Conservation (phyloP, 2,888 invertebrate genomes). For the Pinctada fucata region DNA sequence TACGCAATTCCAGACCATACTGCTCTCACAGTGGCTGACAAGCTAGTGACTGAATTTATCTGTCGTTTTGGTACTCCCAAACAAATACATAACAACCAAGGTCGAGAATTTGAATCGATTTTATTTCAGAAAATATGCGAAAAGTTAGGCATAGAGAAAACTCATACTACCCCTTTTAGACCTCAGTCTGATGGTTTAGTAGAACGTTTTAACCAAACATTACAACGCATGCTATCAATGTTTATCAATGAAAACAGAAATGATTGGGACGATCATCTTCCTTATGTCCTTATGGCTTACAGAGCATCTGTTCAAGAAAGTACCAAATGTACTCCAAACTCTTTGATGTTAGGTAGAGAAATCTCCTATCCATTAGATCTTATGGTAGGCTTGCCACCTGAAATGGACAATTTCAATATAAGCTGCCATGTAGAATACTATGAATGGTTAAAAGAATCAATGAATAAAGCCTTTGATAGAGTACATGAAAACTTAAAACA, state of each 20-base stretch:
- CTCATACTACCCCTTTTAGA: conserved; percentile 44
- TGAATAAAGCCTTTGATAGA: conserved; percentile 16
- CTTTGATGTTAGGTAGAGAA: conserved; percentile 45
- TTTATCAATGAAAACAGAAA: conserved; percentile 35
- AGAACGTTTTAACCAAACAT: conserved; percentile 46
- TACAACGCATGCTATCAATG: conserved; percentile 39
- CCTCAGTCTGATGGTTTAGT: conserved; percentile 47
- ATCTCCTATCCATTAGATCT: conserved; percentile 44
- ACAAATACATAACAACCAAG: conserved; percentile 49
- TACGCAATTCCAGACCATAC: conserved; percentile 40
- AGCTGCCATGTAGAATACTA: conserved; percentile 33
- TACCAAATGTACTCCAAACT: conserved; percentile 43
- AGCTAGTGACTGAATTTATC: conserved; percentile 38
- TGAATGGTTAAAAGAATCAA: conserved; percentile 31
- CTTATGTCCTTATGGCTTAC: conserved; percentile 44
- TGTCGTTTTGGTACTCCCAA: conserved; percentile 39
- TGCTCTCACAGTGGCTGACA: conserved; percentile 47
- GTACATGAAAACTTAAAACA: conserved; percentile 11
- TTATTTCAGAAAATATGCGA: conserved; percentile 45
- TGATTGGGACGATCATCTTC: conserved; percentile 50
- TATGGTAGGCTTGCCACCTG: conserved; percentile 36
- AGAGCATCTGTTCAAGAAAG: conserved; percentile 36
- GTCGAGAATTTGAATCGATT: conserved; percentile 48
- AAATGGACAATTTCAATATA: not conserved
- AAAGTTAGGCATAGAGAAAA: conserved; percentile 44